Percentiles rank a stretch among this genome's conserved stretches.
Conservation (phyloP, 2,888 invertebrate species). For the Thyatira batis region DNA sequence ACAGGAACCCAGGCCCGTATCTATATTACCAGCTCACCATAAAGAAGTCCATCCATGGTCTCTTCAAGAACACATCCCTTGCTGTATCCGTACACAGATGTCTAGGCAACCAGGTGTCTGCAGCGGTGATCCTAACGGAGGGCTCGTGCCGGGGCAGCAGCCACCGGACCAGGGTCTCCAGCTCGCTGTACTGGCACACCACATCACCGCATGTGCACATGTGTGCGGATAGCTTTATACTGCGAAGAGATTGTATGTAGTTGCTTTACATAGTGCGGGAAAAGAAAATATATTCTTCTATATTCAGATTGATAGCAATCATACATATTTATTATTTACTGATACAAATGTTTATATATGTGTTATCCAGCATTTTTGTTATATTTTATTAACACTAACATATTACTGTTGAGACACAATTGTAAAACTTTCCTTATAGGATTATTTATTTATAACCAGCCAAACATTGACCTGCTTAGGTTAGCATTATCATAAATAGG, state of each 20-base stretch:
- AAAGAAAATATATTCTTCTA: too few species aligned
- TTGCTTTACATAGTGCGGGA: too few species aligned
- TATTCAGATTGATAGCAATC: too few species aligned
- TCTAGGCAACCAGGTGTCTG: constrained; percentile 53
- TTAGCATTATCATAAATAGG: too few species aligned
- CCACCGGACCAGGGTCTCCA: constrained; percentile 66
- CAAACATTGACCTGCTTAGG: too few species aligned
- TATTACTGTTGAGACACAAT: too few species aligned
- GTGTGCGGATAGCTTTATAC: constrained; percentile 43
- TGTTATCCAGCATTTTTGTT: too few species aligned
- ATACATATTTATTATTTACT: too few species aligned
- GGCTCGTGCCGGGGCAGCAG: constrained; percentile 49
- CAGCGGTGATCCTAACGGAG: constrained; percentile 35
- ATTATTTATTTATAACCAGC: too few species aligned
- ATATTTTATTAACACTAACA: too few species aligned
- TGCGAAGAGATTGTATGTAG: constrained; percentile 24
- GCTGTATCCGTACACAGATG: constrained; percentile 28
- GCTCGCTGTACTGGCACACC: constrained; percentile 47
- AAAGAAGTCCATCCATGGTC: constrained; percentile 54
- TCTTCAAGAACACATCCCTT: constrained; percentile 49
- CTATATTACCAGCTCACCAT: constrained; percentile 34
- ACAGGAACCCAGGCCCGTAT: background rate
- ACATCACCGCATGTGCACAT: constrained; percentile 49
- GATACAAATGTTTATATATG: too few species aligned
- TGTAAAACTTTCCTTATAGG: too few species aligned